Conservation (phyloP, 2,113 vertebrate species). For the Campylomormyrus tamandua region DNA sequence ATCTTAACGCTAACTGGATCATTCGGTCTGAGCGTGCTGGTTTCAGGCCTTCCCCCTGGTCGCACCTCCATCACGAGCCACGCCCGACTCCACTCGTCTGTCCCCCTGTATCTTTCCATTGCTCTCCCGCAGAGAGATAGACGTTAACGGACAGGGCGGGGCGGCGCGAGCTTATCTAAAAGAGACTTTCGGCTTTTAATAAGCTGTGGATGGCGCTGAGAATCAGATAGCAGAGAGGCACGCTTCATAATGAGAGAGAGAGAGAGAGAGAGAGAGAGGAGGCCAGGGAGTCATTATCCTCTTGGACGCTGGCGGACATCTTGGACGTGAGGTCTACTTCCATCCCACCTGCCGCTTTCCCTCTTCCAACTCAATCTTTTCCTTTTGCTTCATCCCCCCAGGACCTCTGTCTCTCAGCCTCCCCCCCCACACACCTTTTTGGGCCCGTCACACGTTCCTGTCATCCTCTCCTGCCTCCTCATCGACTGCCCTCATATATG, state of each 20-base stretch:
- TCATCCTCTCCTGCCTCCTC: background rate
- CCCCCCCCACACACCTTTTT: background rate
- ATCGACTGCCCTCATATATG: background rate
- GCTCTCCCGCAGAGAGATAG: slow-evolving; percentile 29
- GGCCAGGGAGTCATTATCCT: slow-evolving; percentile 47
- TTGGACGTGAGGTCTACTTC: background rate
- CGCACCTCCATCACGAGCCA: background rate
- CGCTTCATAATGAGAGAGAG: slow-evolving; percentile 31
- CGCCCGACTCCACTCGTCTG: background rate
- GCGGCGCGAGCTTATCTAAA: slow-evolving; percentile 56
- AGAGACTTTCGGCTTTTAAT: slow-evolving; percentile 66
- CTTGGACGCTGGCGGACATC: slow-evolving; percentile 31
- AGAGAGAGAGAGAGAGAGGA: background rate
- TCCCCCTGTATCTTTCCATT: background rate
- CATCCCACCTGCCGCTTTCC: slow-evolving; percentile 14
- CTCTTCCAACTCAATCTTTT: background rate
- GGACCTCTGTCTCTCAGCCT: background rate
- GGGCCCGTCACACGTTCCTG: background rate
- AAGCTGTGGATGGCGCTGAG: slow-evolving; percentile 52
- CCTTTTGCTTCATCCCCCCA: background rate
- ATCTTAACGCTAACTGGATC: background rate
- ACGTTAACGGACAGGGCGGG: slow-evolving; percentile 27
- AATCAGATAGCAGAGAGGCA: slow-evolving; percentile 50
- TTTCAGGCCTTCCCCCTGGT: background rate
- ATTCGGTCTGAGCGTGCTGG: background rate